Conservation (phyloP, 2,888 invertebrate genomes). For the Lasioglossum morio region DNA sequence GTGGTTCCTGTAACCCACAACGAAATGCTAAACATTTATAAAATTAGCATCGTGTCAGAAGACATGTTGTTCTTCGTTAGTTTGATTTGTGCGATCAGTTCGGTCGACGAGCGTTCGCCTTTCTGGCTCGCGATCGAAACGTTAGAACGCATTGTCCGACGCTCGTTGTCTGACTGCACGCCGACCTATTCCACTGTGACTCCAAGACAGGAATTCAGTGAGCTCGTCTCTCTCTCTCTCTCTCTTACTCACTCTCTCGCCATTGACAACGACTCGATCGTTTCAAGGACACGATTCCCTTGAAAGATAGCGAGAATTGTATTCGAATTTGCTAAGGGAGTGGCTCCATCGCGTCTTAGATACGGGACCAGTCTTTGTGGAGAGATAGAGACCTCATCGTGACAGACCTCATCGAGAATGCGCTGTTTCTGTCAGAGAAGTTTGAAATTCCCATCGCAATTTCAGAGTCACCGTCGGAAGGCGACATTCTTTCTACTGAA, state of each 20-base stretch:
- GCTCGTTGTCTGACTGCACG: constrained; percentile 21
- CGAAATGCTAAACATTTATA: too few species aligned
- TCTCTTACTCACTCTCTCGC: background rate
- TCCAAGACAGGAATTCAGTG: background rate
- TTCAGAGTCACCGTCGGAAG: background rate
- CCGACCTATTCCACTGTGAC: constrained; percentile 25
- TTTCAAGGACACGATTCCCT: constrained; percentile 19
- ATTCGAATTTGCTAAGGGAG: background rate
- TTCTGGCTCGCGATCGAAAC: background rate
- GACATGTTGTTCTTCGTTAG: background rate
- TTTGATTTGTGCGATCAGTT: background rate
- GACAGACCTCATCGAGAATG: background rate
- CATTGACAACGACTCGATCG: background rate
- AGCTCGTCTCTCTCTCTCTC: background rate
- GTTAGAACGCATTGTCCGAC: background rate
- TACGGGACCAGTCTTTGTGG: background rate
- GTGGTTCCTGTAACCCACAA: too few species aligned
- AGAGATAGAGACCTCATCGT: background rate
- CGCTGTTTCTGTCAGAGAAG: background rate
- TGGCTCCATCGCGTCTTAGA: background rate
- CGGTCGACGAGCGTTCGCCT: background rate
- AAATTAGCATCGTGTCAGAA: too few species aligned
- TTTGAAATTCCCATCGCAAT: background rate
- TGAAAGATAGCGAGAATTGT: constrained; percentile 23
- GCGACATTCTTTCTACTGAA: background rate